phyloP scores from a whole-genome alignment of 2,797 vertebrate species.

The Bryconaethiops microstoma region DNA sequence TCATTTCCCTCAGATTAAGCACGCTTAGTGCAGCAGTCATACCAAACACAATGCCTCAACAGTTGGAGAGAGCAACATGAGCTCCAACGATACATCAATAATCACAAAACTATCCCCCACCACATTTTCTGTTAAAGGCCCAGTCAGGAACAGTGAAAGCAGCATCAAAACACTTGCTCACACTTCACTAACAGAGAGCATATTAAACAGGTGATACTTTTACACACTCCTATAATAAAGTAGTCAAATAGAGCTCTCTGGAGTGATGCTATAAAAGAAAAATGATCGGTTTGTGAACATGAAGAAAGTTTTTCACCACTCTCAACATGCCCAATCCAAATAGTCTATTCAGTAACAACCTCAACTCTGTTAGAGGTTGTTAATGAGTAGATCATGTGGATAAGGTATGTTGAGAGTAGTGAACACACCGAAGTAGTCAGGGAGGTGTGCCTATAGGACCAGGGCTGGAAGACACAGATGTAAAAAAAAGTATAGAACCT shows the following conservation, averaged over 20 bases:
- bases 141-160: not conserved
- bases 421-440: no score
- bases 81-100: slow-evolving; percentile 16
- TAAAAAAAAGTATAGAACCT: no score
- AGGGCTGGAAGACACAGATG: no score
- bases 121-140: not conserved
- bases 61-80: slow-evolving; percentile 2
- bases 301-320: no score
- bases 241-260: not conserved
- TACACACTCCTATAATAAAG: not conserved
- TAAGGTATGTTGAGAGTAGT: no score
- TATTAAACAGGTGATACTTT: not conserved
- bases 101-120: slow-evolving; percentile 1
- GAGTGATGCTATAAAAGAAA: not conserved
- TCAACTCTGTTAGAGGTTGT: no score
- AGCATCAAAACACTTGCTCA: not conserved
- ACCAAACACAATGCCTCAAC: slow-evolving; percentile 26
- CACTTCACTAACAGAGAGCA: not conserved
- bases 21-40: slow-evolving; percentile 34
- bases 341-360: no score
- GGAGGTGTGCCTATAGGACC: no score
- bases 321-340: no score
- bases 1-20: slow-evolving; percentile 39
- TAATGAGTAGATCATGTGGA: no score
- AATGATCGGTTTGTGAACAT: no score